Percentiles rank a stretch among this genome's conserved stretches.
These are phyloP conservation scores for Sycophaga agraensis DNA, from an alignment of 1,140 invertebrate species.

Conservation along the genomic window DNA sequence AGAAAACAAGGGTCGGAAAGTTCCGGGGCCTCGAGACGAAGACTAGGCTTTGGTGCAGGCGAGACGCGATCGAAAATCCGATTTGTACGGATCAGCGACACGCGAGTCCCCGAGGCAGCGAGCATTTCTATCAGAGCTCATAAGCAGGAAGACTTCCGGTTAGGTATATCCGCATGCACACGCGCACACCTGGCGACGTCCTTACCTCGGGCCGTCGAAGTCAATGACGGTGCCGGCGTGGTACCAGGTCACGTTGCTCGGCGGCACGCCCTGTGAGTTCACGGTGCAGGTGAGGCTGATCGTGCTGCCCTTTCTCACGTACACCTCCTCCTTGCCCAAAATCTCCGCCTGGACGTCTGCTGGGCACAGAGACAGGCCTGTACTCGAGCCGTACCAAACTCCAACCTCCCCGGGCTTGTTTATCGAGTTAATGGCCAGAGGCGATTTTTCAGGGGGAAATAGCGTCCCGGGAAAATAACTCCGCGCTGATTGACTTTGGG, in stretches of 20 bases:
- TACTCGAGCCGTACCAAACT: not conserved
- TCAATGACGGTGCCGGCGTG: conserved; percentile 77
- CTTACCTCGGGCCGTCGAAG: conserved; percentile 72
- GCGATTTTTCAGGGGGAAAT: too few relatives aligned
- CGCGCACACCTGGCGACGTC: too few relatives aligned
- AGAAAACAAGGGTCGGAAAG: too few relatives aligned
- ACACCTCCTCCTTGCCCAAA: conserved; percentile 77
- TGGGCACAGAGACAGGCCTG: not conserved
- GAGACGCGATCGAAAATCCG: too few relatives aligned
- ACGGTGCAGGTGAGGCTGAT: conserved; percentile 84
- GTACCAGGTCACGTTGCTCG: conserved; percentile 74
- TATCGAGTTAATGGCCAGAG: not conserved
- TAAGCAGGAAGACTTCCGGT: too few relatives aligned
- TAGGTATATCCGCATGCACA: too few relatives aligned
- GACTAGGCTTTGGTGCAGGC: too few relatives aligned
- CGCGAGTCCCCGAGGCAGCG: too few relatives aligned
- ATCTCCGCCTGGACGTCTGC: conserved; percentile 83
- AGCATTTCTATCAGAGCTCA: too few relatives aligned
- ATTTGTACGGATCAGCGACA: too few relatives aligned
- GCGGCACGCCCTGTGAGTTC: conserved; percentile 80
- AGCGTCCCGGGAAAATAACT: not conserved
- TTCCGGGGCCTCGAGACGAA: too few relatives aligned
- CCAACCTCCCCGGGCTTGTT: not conserved
- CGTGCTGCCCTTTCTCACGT: conserved; percentile 84
- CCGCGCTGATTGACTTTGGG: not conserved